Evolutionary conservation across 2,888 invertebrate genomes (phyloP).

Genomic region (Hyposoter dolosus): DNA sequence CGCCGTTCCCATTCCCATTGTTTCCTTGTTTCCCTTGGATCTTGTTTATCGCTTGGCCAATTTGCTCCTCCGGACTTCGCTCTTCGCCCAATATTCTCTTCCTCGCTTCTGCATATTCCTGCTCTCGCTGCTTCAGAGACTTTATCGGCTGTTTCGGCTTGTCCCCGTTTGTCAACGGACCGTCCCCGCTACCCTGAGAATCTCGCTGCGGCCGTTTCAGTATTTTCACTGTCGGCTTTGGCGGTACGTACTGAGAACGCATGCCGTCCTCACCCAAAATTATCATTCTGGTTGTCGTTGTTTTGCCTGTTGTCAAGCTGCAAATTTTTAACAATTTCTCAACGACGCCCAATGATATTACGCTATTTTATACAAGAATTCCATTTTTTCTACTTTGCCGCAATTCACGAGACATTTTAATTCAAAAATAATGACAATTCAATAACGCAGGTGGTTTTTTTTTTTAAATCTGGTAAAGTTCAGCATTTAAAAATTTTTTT

Average conservation of each 20-base stretch:
- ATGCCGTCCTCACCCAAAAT: constrained; percentile 92
- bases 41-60: constrained; percentile 80
- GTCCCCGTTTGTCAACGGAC: constrained; percentile 88
- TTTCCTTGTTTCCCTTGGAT: constrained; percentile 81
- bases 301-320: constrained; percentile 75
- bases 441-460: no score
- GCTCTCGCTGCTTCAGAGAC: constrained; percentile 95
- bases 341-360: not conserved
- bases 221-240: constrained; percentile 94
- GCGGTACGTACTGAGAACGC: constrained; percentile 92
- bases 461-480: no score
- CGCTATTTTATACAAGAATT: not conserved
- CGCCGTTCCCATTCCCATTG: constrained; percentile 46
- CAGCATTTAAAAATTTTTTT: no score
- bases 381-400: not conserved
- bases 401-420: not conserved
- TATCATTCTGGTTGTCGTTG: constrained; percentile 87
- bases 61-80: constrained; percentile 90
- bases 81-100: constrained; percentile 95
- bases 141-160: constrained; percentile 92
- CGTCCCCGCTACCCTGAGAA: constrained; percentile 85
- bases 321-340: constrained; percentile 18
- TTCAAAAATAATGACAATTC: no score
- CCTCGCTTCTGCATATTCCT: constrained; percentile 97
- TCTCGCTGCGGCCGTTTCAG: constrained; percentile 89